Percentiles rank a stretch among this genome's conserved stretches.
Conservation (phyloP, 2,888 invertebrate genomes). For the Pseudococcus longispinus region DNA sequence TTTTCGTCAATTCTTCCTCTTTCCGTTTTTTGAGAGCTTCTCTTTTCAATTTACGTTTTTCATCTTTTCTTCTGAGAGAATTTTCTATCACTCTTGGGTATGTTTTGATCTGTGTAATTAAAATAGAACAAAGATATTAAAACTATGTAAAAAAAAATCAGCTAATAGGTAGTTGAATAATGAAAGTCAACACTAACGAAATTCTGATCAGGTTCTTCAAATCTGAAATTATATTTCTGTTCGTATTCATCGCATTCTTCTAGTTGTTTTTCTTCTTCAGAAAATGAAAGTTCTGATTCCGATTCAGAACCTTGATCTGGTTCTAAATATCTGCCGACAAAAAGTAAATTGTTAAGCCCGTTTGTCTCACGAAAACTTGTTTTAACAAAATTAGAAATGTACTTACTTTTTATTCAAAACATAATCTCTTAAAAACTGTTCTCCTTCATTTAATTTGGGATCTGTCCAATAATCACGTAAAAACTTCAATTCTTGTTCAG, state of each 20-base stretch:
- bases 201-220: slow-evolving; percentile 76
- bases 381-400: neutral
- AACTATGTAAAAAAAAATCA: neutral
- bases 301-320: slow-evolving; percentile 65
- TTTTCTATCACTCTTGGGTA: slow-evolving; percentile 89
- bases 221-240: slow-evolving; percentile 93
- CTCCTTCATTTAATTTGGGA: slow-evolving; percentile 80
- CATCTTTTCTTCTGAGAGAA: slow-evolving; percentile 82
- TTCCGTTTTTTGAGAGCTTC: slow-evolving; percentile 77
- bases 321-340: slow-evolving; percentile 65
- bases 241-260: slow-evolving; percentile 90
- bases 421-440: slow-evolving; percentile 91
- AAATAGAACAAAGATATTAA: slow-evolving; percentile 59
- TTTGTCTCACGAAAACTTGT: neutral
- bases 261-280: slow-evolving; percentile 84
- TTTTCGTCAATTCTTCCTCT: slow-evolving; percentile 77
- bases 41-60: slow-evolving; percentile 79
- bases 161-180: neutral
- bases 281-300: slow-evolving; percentile 67
- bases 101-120: slow-evolving; percentile 73
- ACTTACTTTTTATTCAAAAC: slow-evolving; percentile 80
- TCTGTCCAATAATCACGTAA: slow-evolving; percentile 85
- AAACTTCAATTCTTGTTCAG: slow-evolving; percentile 73
- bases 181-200: slow-evolving; percentile 58
- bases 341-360: neutral